These are phyloP conservation scores for Listronotus oregonensis DNA, from an alignment of 1,140 invertebrate species.

Conservation along the genomic window DNA sequence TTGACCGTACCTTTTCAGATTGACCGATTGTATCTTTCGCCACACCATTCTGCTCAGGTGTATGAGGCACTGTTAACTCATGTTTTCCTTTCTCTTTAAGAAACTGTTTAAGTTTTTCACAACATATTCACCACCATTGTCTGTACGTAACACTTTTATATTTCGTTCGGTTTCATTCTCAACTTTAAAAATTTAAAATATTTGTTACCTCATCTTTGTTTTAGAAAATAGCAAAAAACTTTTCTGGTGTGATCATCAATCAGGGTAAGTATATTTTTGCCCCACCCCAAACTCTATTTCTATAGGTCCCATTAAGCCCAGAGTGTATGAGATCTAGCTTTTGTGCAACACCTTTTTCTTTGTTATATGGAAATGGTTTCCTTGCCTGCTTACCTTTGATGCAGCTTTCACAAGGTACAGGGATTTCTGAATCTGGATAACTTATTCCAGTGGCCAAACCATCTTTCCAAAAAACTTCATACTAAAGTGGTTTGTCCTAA, in stretches of 20 bases:
- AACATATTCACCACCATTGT: constrained; percentile 53
- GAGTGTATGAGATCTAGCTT: constrained; percentile 37
- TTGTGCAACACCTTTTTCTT: constrained; percentile 17
- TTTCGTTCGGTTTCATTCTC: constrained; percentile 50
- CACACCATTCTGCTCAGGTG: constrained; percentile 57
- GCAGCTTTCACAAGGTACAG: constrained; percentile 23
- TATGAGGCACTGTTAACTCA: constrained; percentile 53
- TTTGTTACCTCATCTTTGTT: constrained; percentile 44
- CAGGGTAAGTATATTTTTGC: constrained; percentile 53
- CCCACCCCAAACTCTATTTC: constrained; percentile 36
- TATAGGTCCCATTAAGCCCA: constrained; percentile 38
- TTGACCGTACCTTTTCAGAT: constrained; percentile 45
- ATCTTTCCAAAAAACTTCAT: constrained; percentile 27
- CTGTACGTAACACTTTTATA: constrained; percentile 46
- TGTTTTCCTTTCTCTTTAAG: constrained; percentile 49
- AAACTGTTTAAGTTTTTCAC: constrained; percentile 39
- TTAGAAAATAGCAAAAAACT: constrained; percentile 48
- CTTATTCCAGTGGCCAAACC: constrained; percentile 22
- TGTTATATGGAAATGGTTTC: constrained; percentile 30
- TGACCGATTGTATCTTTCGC: constrained; percentile 52
- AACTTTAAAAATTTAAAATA: constrained; percentile 46
- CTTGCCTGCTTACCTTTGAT: constrained; percentile 40
- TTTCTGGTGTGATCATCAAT: constrained; percentile 54
- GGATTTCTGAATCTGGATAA: constrained; percentile 16
- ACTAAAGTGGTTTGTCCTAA: constrained; percentile 30